These are phyloP conservation scores for Drosophila kikkawai DNA, from an alignment of 1,140 invertebrate species.

Conservation along the genomic window DNA sequence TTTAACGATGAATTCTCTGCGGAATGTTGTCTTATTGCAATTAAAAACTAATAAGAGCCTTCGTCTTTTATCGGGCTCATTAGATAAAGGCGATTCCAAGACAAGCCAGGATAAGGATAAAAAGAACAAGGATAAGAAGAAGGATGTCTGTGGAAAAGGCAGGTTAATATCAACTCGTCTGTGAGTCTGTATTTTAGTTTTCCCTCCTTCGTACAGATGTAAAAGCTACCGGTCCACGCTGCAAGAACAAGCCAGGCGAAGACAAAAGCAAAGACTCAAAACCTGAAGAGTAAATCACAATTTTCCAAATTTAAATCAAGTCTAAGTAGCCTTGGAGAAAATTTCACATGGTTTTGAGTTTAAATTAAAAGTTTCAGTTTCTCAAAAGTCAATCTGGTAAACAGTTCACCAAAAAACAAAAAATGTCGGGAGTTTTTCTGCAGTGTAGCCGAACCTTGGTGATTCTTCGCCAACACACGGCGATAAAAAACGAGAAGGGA, in stretches of 20 bases:
- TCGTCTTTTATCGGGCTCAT: neutral
- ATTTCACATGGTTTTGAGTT: neutral
- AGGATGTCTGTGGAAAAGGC: neutral
- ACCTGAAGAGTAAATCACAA: neutral
- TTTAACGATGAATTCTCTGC: neutral
- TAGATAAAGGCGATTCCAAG: neutral
- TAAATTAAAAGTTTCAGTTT: neutral
- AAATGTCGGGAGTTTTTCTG: slow-evolving; percentile 33
- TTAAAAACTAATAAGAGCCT: neutral
- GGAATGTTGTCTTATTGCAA: neutral
- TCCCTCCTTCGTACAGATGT: neutral
- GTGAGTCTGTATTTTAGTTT: too few species aligned
- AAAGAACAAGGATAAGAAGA: neutral
- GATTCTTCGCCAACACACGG: slow-evolving; percentile 16
- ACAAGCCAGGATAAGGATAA: neutral
- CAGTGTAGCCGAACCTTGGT: slow-evolving; percentile 31
- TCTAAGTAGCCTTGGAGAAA: slow-evolving; percentile 1
- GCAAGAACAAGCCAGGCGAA: slow-evolving; percentile 2
- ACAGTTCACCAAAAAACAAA: neutral
- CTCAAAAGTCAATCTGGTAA: neutral
- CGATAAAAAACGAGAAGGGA: slow-evolving; percentile 12
- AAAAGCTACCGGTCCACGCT: neutral
- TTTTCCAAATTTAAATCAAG: neutral
- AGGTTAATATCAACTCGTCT: too few species aligned
- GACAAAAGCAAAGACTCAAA: neutral